phyloP scores from a whole-genome alignment of 2,113 vertebrate species.

The Dolichallabes microphthalmus region DNA sequence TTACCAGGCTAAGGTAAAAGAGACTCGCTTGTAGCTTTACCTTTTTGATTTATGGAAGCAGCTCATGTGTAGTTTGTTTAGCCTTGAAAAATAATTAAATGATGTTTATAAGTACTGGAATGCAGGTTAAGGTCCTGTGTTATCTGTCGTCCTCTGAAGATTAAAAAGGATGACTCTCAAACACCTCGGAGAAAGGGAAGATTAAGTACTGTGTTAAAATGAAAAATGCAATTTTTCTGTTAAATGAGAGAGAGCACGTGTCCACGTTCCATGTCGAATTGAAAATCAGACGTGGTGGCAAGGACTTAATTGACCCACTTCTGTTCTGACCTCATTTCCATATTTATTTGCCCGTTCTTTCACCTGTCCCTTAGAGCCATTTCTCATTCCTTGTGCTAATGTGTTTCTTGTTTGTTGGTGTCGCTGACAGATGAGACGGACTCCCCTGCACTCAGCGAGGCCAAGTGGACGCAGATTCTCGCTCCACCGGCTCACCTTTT shows the following conservation, averaged over 20 bases:
- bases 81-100: background rate
- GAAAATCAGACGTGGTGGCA: conserved; percentile 58
- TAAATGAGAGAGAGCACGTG: conserved; percentile 20
- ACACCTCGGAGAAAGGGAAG: background rate
- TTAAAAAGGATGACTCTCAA: conserved; percentile 8
- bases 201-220: conserved; percentile 15
- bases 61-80: background rate
- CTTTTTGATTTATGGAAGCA: background rate
- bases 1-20: conserved; percentile 33
- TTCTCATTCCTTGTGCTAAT: conserved; percentile 16
- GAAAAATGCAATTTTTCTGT: background rate
- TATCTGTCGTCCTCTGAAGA: conserved; percentile 1
- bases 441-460: conserved; percentile 82
- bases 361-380: background rate
- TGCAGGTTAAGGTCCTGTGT: conserved; percentile 10
- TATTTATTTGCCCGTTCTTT: conserved; percentile 52
- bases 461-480: conserved; percentile 95
- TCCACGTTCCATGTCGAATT: conserved; percentile 51
- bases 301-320: conserved; percentile 64
- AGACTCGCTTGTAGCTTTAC: conserved; percentile 9
- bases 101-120: background rate
- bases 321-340: conserved; percentile 66
- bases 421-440: conserved; percentile 83
- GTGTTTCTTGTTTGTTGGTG: background rate
- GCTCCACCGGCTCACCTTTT: conserved; percentile 79